Conservation (phyloP, 2,113 vertebrate genomes). For the Mirza zaza region DNA sequence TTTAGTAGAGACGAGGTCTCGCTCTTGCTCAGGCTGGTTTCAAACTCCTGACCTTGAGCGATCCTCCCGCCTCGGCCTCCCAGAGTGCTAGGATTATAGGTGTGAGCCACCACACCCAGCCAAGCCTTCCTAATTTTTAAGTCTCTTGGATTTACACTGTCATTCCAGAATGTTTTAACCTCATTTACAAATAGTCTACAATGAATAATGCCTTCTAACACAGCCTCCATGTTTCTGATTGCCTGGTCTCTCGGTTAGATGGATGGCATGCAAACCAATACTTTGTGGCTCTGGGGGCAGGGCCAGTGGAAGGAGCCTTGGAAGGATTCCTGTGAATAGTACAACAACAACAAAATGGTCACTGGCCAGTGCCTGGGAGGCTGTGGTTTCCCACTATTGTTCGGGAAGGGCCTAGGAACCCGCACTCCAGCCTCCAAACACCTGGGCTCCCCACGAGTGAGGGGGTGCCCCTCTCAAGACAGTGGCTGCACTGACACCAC, state of each 20-base stretch:
- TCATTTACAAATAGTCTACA: not conserved
- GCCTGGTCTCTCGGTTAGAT: not conserved
- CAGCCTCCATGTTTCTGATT: not conserved
- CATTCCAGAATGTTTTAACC: not conserved
- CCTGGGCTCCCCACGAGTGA: not conserved
- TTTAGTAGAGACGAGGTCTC: too few species aligned
- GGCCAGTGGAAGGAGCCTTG: not conserved
- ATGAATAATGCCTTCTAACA: not conserved
- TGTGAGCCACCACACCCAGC: too few species aligned
- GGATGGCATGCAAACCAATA: not conserved
- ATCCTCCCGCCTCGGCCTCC: too few species aligned
- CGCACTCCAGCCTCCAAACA: not conserved
- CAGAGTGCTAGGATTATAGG: too few species aligned
- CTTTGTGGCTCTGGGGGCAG: not conserved
- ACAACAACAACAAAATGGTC: rapidly evolving
- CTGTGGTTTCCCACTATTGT: not conserved
- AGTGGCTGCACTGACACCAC: not conserved
- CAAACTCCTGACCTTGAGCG: too few species aligned
- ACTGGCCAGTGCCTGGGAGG: not conserved
- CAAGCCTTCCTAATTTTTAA: not conserved
- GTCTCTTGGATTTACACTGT: not conserved
- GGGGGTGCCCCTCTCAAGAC: too few species aligned
- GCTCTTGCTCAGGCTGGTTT: too few species aligned
- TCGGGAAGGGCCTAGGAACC: not conserved
- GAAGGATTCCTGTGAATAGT: not conserved